Evolutionary conservation across 2,797 vertebrate species (phyloP).

Genomic region (Peromyscus attwateri): DNA sequence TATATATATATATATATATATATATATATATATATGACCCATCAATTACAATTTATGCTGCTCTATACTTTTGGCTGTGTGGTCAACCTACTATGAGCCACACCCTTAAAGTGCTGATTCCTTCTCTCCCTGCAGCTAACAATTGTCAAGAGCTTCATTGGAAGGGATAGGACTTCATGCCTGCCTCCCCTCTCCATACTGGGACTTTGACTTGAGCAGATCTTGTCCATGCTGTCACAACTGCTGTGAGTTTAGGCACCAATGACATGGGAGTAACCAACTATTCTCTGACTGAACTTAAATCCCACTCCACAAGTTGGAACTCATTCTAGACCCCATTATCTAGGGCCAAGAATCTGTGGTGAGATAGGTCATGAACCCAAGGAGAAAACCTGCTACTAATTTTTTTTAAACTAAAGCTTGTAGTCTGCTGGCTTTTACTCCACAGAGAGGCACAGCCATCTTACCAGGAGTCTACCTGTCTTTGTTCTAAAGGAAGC

Average conservation of each 20-base stretch:
- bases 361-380: background rate
- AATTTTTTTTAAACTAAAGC: background rate
- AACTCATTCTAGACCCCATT: background rate
- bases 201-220: background rate
- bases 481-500: background rate
- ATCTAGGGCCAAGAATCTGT: background rate
- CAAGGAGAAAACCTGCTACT: background rate
- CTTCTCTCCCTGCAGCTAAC: background rate
- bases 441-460: background rate
- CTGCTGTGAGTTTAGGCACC: background rate
- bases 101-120: background rate
- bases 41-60: background rate
- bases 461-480: no score
- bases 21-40: background rate
- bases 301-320: background rate
- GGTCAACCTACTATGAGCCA: background rate
- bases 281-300: no score
- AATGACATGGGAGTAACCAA: background rate
- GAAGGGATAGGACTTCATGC: background rate
- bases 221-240: no score
- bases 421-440: background rate
- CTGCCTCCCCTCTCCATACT: background rate
- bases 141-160: background rate
- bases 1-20: no score
- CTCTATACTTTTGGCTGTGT: background rate